A percentile compares a stretch with the other conserved stretches of the same genome.
Evolutionary conservation across 2,113 vertebrate species (phyloP).

Genomic region (Rhodinocichla rosea): DNA sequence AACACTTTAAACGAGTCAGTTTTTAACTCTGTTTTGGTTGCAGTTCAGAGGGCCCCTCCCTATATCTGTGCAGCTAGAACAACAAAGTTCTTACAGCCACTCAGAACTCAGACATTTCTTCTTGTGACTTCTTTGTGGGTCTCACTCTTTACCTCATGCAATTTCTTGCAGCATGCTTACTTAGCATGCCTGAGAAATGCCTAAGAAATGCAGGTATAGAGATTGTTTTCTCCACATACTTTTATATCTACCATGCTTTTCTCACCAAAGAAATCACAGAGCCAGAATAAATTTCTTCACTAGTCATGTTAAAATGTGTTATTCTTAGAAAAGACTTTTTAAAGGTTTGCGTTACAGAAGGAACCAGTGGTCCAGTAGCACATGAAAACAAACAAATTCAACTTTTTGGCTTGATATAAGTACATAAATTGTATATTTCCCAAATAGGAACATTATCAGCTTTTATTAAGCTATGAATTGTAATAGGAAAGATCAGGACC

Average conservation of each 20-base stretch:
- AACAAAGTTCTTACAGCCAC: neutral
- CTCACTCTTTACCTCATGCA: neutral
- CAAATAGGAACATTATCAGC: neutral
- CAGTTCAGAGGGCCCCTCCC: neutral
- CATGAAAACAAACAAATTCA: neutral
- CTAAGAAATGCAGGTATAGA: neutral
- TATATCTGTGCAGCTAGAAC: neutral
- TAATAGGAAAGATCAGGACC: neutral
- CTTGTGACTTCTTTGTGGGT: neutral
- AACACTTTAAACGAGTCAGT: neutral
- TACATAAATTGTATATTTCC: neutral
- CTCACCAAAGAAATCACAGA: neutral
- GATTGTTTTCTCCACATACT: neutral
- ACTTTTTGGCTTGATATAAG: neutral
- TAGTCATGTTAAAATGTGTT: neutral
- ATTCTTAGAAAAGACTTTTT: neutral
- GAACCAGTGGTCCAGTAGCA: neutral
- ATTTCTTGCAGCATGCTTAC: neutral
- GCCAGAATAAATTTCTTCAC: neutral
- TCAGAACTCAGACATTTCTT: neutral
- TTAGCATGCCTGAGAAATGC: neutral
- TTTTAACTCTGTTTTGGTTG: neutral
- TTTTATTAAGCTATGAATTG: neutral
- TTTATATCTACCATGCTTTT: neutral
- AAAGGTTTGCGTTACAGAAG: neutral